Evolutionary conservation across 2,113 vertebrate genomes (phyloP), one percentile per base, ranked within the genome.

Genomic region (Australoheros scitulus): DNA sequence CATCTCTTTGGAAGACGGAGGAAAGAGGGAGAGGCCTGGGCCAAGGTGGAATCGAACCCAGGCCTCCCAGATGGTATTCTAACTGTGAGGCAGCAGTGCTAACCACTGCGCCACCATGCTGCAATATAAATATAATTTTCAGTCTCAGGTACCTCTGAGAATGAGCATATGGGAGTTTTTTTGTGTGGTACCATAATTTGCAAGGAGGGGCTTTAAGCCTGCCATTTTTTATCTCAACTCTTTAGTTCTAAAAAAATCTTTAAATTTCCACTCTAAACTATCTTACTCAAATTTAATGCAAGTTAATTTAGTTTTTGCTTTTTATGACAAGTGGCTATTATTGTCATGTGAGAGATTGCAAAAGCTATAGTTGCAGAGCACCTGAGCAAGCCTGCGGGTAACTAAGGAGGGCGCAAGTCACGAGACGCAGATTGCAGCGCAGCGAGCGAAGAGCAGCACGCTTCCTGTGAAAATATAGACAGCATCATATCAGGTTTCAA

Each of bases 401-500:
- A 77, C 41, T 61, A 47, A 79, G 88, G 78, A 76, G 36, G 24
- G 64, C 34, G 13, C 7, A 14, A 1, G n/a, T 86, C 87, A n/a
- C 61, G 11, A 76, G 74, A 81, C 65, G 24, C 58, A 81, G 87
- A 47, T 56, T 77, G 77, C 70, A 84, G 76, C 11, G 81, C 70
- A 56, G 56, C 60, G 34, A 24, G 78, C 65, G 24, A 80, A 84
- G 52, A 91, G 87, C 83, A 87, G 79, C 36, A 22, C 18, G 24
- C 74, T 80, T 34, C 24, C 77, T 79, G 83, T 86, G 86, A 87
- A 81, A 59, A 61, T 76, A 87, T 11, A 64, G 90, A 81, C 90
- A 93, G 86, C 92, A 89, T 85, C 90, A 87, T 85, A 29, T 78
- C 9, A 29, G 84, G 83, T 26, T 84, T 85, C 68, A 65, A 64